Base-by-base conservation (phyloP, 2,113 vertebrate genomes). In the Tursiops truncatus region DNA sequence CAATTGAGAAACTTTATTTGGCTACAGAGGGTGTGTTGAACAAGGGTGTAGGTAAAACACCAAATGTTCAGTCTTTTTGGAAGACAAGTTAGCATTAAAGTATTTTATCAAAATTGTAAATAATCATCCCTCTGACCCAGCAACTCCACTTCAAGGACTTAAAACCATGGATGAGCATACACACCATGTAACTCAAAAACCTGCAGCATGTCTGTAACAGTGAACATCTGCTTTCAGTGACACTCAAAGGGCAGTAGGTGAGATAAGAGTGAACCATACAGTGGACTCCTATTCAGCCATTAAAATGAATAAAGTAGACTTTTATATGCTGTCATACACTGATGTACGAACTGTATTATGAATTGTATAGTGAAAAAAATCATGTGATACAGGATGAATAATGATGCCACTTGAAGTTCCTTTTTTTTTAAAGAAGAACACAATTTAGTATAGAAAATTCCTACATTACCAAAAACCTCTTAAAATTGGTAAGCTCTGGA, bases 1-100 rank as follows among this genome's bases (percentile, higher is more conserved):
- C n/a, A 86, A 18, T 33, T 90, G 28, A 97, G 53, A 95, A 94
- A 76, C 28, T 18, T 90, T 26, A 96, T 76, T 68, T 95, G 60
- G 18, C 74, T 77, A 92, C 11, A 53, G 76, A 91, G 9, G 17
- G 89, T 56, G 26, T 79, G 8, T 0, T 60, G 5, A 82, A 89
- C 70, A 50, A 96, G 10, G n/a, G 8, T 53, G 11, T 0, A 58
- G 77, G 56, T 44, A 53, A 25, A 71, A 70, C 26, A 83, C 9
- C 25, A 56, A 89, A 80, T 7, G 28, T 31, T 70, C 82, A 84
- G 41, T 68, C 56, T 74, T 91, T 91, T 23, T 28, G 33, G 21
- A 67, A 97, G 58, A 67, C 20, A 95, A 80, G 74, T 91, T 41
- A 87, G 53, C 36, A 91, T 41, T 62, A 71, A 11, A 41, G 58